These are phyloP conservation scores for Harpalus rufipes DNA, from an alignment of 2,888 invertebrate genomes.

Conservation along the genomic window DNA sequence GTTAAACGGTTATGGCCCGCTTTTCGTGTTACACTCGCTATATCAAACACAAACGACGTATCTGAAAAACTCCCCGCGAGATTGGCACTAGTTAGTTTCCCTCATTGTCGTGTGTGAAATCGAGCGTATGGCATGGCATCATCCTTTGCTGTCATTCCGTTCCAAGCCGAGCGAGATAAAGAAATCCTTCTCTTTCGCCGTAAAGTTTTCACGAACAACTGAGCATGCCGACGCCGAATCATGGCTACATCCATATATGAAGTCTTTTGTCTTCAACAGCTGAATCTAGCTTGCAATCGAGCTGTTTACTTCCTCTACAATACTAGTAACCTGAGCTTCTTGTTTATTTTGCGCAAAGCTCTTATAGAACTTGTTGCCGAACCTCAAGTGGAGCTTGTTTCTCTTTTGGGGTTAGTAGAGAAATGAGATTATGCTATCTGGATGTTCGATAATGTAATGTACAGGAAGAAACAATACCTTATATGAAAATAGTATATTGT, in stretches of 20 bases:
- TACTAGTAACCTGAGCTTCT: not conserved
- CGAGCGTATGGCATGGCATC: constrained; percentile 43
- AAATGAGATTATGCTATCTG: not conserved
- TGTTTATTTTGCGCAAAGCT: not conserved
- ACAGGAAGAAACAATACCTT: too few species aligned
- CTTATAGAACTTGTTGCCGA: not conserved
- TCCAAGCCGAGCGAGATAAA: constrained; percentile 41
- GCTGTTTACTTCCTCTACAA: not conserved
- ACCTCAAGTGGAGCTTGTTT: not conserved
- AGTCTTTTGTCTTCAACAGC: constrained; percentile 32
- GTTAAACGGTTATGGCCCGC: too few species aligned
- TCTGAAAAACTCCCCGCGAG: not conserved
- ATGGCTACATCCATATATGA: constrained; percentile 7
- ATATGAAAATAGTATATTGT: too few species aligned
- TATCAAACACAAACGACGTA: too few species aligned
- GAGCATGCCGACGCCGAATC: constrained; percentile 31
- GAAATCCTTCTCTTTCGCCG: constrained; percentile 39
- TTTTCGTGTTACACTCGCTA: too few species aligned
- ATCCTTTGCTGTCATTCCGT: not conserved
- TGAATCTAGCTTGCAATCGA: constrained; percentile 6
- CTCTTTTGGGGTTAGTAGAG: not conserved
- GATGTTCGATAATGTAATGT: not conserved
- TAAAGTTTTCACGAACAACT: constrained; percentile 58
- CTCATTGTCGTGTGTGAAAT: constrained; percentile 22
- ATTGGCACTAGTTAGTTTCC: not conserved